Conservation (phyloP, 2,797 vertebrate genomes). For the Platyrinchus mystaceus region DNA sequence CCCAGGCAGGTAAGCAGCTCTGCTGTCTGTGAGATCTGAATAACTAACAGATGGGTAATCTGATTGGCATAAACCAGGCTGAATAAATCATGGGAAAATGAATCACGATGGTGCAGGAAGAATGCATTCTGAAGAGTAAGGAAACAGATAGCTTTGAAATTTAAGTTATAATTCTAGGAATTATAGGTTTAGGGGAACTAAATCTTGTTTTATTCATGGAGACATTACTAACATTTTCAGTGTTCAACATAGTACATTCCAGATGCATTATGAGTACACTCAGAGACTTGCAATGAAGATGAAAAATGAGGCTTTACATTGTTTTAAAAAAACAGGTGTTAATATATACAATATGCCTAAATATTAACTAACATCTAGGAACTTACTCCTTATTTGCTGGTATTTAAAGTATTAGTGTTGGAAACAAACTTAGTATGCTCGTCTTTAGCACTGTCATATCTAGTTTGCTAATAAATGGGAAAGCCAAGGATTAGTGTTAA, state of each 20-base stretch:
- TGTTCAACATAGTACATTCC: not conserved
- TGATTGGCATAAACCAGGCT: not conserved
- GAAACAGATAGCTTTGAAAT: not conserved
- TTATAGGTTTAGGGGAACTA: rapidly evolving
- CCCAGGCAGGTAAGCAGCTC: not conserved
- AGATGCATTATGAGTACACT: rapidly evolving
- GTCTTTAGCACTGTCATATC: not conserved
- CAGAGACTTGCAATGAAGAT: not conserved
- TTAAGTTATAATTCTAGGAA: not conserved
- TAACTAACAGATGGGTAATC: not conserved
- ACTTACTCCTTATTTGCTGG: not conserved
- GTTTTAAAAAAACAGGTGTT: not conserved
- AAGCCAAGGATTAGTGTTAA: conserved; percentile 44
- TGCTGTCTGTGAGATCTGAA: not conserved
- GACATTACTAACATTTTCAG: not conserved
- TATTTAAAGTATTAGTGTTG: conserved; percentile 14
- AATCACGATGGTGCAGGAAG: not conserved
- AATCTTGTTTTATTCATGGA: not conserved
- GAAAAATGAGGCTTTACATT: not conserved
- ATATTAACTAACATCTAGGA: not conserved
- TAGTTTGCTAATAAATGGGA: conserved; percentile 2
- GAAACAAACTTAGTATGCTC: conserved; percentile 25
- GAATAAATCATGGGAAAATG: not conserved
- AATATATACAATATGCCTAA: not conserved
- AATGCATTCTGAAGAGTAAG: not conserved